Evolutionary conservation across 2,888 invertebrate genomes (phyloP), one percentile per base, ranked within the genome.

Genomic region (Hirtodrosophila duncani): DNA sequence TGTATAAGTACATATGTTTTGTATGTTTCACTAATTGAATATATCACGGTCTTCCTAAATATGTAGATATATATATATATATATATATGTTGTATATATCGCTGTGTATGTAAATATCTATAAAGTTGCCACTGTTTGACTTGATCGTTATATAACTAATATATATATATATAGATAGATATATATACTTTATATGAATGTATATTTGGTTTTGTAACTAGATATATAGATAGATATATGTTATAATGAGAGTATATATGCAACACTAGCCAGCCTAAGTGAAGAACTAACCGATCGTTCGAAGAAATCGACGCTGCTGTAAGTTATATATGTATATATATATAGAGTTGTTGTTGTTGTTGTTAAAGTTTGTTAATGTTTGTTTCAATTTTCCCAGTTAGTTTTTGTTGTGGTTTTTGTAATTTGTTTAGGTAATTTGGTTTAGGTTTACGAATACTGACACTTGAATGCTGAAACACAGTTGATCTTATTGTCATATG

Each of bases 401-500:
- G 27, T 17, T 31, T 9, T 37, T 51, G 18, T 20, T 18, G 8
- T 39, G 41, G 7, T 36, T 51, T 45, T 48, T 41, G 39, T 55
- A 45, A 51, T 39, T 31, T 60, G 38, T 41, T 60, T 79, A 79
- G 77, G 77, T 79, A 71, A 75, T 79, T 75, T 67, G 72, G 80
- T 74, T 79, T 65, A 62, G 72, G 80, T 74, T 79, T 65, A 62
- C 77, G 72, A 75, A 75, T 75, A 80, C 75, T 80, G 80, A 75
- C 71, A 70, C 75, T 80, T 77, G 80, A 77, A 72, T 77, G 65
- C 62, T 82, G 81, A 83, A 83, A 84, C 83, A 82, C 83, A 75
- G 79, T 81, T 81, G 67, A 71, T 69, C 67, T 83, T 83, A 83
- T 83, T 83, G 83, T 83, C 83, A 84, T 82, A 81, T 74, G 78